These are phyloP conservation scores for Stenchaetothrips biformis DNA, from an alignment of 2,888 invertebrate genomes.

Conservation along the genomic window DNA sequence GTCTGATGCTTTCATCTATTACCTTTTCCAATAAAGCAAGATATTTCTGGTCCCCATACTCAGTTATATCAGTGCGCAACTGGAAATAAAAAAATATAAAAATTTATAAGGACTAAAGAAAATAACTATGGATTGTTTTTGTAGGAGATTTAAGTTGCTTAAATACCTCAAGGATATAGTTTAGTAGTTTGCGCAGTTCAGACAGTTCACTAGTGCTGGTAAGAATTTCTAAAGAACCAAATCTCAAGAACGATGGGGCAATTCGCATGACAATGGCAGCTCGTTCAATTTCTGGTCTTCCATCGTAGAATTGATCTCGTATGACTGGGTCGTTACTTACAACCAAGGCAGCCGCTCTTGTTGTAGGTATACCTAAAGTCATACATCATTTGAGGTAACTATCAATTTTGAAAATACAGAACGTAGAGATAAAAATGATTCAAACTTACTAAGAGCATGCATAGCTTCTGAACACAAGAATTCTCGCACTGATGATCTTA, in stretches of 20 bases:
- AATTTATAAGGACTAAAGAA: neutral
- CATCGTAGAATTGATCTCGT: constrained; percentile 58
- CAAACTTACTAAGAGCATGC: constrained; percentile 50
- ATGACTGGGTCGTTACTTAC: constrained; percentile 56
- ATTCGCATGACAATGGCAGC: constrained; percentile 56
- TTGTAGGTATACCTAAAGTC: constrained; percentile 49
- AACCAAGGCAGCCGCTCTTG: constrained; percentile 52
- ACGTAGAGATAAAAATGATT: constrained; percentile 38
- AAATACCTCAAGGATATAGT: constrained; percentile 55
- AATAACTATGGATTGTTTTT: neutral
- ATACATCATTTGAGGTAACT: constrained; percentile 13
- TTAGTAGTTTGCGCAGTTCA: constrained; percentile 52
- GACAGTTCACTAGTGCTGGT: constrained; percentile 51
- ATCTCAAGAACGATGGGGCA: constrained; percentile 57
- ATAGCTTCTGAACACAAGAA: constrained; percentile 59
- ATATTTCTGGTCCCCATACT: neutral
- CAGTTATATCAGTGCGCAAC: neutral
- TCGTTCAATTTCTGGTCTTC: constrained; percentile 53
- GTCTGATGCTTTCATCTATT: constrained; percentile 38
- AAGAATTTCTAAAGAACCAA: constrained; percentile 58
- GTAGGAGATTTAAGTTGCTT: neutral
- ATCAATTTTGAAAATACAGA: constrained; percentile 16
- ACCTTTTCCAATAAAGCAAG: neutral
- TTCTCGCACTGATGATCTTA: constrained; percentile 60
- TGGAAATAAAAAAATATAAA: neutral